Conservation (phyloP, 2,113 vertebrate species). For the Pelecanoides urinatrix region DNA sequence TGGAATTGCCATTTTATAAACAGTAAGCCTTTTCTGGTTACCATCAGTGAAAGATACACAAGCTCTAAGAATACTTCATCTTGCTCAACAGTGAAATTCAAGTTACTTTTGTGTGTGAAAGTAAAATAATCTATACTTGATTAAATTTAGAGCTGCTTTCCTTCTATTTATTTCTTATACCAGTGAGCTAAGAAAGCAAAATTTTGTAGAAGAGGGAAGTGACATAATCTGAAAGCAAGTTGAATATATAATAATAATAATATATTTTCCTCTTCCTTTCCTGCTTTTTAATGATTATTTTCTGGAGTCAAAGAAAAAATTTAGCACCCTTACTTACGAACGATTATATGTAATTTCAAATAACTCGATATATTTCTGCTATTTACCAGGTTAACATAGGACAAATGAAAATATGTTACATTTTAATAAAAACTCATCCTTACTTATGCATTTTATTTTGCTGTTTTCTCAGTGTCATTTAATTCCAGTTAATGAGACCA, state of each 20-base stretch:
- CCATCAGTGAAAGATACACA: not conserved
- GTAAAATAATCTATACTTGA: not conserved
- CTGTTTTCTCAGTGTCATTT: not conserved
- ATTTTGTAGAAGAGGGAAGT: not conserved
- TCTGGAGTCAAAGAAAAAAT: not conserved
- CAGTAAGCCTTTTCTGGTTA: not conserved
- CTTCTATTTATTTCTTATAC: not conserved
- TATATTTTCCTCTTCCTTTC: not conserved
- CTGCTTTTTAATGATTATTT: not conserved
- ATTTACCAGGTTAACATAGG: not conserved
- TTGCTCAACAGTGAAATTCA: not conserved
- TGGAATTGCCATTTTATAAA: not conserved
- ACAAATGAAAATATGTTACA: not conserved
- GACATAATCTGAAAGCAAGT: not conserved
- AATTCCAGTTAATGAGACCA: not conserved
- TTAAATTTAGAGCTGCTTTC: not conserved
- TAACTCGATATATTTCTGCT: not conserved
- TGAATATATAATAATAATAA: not conserved
- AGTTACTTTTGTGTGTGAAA: not conserved
- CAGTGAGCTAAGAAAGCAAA: not conserved
- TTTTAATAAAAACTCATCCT: not conserved
- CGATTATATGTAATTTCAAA: not conserved
- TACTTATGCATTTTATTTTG: not conserved
- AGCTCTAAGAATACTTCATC: not conserved
- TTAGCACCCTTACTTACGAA: not conserved